Base-by-base conservation (phyloP, 2,888 invertebrate genomes). In the Aspidiotus destructor region DNA sequence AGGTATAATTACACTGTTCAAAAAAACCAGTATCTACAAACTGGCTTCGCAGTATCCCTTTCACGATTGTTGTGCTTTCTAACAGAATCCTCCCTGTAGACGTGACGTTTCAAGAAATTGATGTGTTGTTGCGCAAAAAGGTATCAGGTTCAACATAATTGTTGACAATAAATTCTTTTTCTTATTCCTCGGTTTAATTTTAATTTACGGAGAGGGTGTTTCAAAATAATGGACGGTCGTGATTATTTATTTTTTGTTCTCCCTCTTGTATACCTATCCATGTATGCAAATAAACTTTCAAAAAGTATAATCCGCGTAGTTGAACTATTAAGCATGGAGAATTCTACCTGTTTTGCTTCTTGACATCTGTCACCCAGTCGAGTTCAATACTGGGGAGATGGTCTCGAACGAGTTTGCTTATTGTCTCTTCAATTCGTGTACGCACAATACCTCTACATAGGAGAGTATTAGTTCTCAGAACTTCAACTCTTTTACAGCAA, bases 201-300 rank as follows among this genome's bases (percentile, higher is more conserved):
- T 58, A 58, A 58, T 58, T 58, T 58, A 58, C 40, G 28, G 28
- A 28, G 28, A 58, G 58, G 58, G 16, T 58, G 58, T 58, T 58
- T 58, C 11, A 16, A 55, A 55, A 55, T 28, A 17, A 58, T 28
- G 58, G 10, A 55, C 6, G 11, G 10, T n/a, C 11, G 11, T 48
- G 48, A 48, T 48, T 48, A 48, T 48, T 48, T 28, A 54, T 54
- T 54, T 52, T 55, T 58, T 58, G 58, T 16, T 11, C 58, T 48
- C 48, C 11, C 48, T n/a, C 3, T 48, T n/a, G 10, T 48, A 48
- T 48, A 48, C 48, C n/a, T n/a, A 48, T 48, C 1, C 48, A n/a
- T 48, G 48, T 17, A 28, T 58, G 28, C 58, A 28, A 58, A 28
- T 28, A 28, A 17, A 13, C 40, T 10, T 52, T 52, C 15, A 16